A percentile compares a stretch with the other conserved stretches of the same genome.
Evolutionary conservation across 2,888 invertebrate genomes (phyloP).

Genomic region (Himalopsyche anomala): DNA sequence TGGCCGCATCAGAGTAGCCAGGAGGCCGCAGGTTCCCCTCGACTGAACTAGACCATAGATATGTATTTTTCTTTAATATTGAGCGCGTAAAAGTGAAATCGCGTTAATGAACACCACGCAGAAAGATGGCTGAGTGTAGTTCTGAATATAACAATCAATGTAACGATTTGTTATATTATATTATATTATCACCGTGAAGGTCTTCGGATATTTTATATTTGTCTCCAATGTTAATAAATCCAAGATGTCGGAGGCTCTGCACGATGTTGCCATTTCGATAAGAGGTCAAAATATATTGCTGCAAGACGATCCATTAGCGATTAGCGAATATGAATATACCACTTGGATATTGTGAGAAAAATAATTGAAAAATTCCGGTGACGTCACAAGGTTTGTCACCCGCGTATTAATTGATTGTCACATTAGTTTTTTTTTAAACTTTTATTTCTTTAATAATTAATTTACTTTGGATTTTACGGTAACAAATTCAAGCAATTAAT

Average conservation of each 20-base stretch:
- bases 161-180: background rate
- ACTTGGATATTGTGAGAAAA: background rate
- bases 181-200: background rate
- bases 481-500: too few relatives aligned
- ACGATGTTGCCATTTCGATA: constrained; percentile 5
- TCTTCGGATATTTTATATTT: background rate
- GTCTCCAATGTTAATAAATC: constrained; percentile 13
- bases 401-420: too few relatives aligned
- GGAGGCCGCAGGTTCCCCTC: too few relatives aligned
- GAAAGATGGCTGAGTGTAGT: background rate
- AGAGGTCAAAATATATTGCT: background rate
- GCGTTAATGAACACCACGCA: too few relatives aligned
- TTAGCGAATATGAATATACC: background rate
- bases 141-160: too few relatives aligned
- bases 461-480: too few relatives aligned
- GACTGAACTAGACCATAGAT: too few relatives aligned
- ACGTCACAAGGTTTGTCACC: background rate
- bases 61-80: too few relatives aligned
- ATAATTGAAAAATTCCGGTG: background rate
- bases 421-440: too few relatives aligned
- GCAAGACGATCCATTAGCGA: constrained; percentile 5
- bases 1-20: too few relatives aligned
- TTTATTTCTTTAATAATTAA: too few relatives aligned
- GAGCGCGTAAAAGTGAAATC: too few relatives aligned
- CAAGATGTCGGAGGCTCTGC: background rate